phyloP scores from a whole-genome alignment of 2,888 invertebrate species.

The Gisinianus flammeolus region DNA sequence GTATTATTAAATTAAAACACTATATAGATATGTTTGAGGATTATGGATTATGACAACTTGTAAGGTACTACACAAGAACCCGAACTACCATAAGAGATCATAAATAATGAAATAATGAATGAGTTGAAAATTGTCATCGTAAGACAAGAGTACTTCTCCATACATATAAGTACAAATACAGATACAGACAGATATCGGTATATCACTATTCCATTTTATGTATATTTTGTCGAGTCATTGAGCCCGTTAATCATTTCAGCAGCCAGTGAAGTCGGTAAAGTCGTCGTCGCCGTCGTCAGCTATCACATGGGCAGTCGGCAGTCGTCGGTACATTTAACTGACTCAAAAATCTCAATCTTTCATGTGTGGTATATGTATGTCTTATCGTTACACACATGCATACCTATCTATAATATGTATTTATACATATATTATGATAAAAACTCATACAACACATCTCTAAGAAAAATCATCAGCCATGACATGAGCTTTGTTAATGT shows the following conservation, averaged over 20 bases:
- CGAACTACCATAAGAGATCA: slow-evolving; percentile 14
- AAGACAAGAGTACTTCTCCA: slow-evolving; percentile 6
- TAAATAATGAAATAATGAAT: slow-evolving; percentile 37
- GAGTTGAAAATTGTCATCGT: slow-evolving; percentile 32
- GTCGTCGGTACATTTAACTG: neutral
- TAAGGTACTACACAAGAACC: neutral
- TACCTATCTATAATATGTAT: no score
- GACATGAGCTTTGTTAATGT: slow-evolving; percentile 11
- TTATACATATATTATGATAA: no score
- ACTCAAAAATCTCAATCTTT: neutral
- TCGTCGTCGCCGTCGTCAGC: neutral
- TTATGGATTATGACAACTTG: neutral
- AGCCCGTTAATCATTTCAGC: slow-evolving; percentile 34
- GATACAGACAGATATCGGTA: no score
- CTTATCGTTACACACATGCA: no score
- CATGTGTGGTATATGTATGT: neutral
- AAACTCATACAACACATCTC: neutral
- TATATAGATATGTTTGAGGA: no score
- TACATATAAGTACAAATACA: no score
- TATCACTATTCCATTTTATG: no score
- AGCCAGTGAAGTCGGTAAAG: neutral
- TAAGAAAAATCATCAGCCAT: neutral
- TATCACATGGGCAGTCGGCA: neutral
- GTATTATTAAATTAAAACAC: no score
- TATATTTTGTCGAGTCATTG: slow-evolving; percentile 35